These are phyloP conservation scores for Mobula birostris DNA, from an alignment of 2,113 vertebrate species.

Conservation along the genomic window DNA sequence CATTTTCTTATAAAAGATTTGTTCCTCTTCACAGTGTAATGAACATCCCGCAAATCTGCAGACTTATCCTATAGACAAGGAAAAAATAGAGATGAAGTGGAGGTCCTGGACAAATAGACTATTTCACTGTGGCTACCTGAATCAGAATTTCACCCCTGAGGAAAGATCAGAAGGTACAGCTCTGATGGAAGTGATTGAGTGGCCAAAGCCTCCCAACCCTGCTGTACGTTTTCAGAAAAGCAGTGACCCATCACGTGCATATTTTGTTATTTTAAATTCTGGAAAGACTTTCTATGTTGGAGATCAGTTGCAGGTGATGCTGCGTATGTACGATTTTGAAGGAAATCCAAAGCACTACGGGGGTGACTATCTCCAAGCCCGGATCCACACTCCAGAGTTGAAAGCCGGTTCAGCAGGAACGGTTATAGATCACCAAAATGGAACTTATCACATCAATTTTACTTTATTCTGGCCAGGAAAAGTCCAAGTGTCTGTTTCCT, in stretches of 20 bases:
- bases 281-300: background rate
- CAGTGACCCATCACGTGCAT: background rate
- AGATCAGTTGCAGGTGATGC: background rate
- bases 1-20: background rate
- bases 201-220: background rate
- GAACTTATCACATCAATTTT: background rate
- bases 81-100: background rate
- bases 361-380: background rate
- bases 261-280: slow-evolving; percentile 7
- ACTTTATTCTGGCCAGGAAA: background rate
- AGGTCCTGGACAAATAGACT: background rate
- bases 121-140: slow-evolving; percentile 65
- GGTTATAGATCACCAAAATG: background rate
- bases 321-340: background rate
- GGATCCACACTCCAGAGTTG: too few species aligned
- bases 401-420: slow-evolving; percentile 13
- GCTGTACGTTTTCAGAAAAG: background rate
- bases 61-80: background rate
- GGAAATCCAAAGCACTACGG: too few species aligned
- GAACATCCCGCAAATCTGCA: background rate
- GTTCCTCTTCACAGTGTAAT: background rate
- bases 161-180: background rate
- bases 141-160: background rate
- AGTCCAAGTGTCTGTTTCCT: too few species aligned
- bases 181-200: background rate